Conservation (phyloP, 2,797 vertebrate species). For the Dendrocincla tyrannina region DNA sequence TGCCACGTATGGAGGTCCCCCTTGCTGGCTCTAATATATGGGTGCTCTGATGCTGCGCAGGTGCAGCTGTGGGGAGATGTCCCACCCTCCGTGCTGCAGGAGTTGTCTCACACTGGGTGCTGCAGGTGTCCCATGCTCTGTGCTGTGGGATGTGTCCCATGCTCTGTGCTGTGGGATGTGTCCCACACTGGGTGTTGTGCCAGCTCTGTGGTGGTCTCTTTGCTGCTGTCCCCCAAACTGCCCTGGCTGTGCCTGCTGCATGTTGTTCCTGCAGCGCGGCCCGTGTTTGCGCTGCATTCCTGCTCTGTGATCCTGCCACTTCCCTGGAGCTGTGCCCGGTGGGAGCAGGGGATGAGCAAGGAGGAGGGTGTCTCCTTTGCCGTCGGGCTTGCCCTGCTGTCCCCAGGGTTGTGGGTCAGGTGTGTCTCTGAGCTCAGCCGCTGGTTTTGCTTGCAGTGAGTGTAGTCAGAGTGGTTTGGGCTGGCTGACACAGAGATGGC, state of each 20-base stretch:
- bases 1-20: not conserved
- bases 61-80: not conserved
- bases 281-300: not conserved
- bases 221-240: rapidly evolving
- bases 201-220: not conserved
- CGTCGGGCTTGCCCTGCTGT: not conserved
- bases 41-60: not conserved
- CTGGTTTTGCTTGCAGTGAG: not conserved
- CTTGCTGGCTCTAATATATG: rapidly evolving
- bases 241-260: rapidly evolving
- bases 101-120: not conserved
- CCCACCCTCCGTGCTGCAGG: not conserved
- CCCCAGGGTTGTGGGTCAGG: not conserved
- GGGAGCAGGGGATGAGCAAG: rapidly evolving
- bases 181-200: not conserved
- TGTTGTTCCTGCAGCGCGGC: not conserved
- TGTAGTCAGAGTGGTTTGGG: not conserved
- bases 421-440: not conserved
- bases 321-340: not conserved
- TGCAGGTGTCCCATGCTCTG: not conserved
- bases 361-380: not conserved
- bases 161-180: not conserved
- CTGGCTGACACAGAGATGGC: not conserved
- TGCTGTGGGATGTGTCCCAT: too few species aligned
- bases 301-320: rapidly evolving